phyloP scores from a whole-genome alignment of 2,888 invertebrate species.

The Drosophila aldrichi region DNA sequence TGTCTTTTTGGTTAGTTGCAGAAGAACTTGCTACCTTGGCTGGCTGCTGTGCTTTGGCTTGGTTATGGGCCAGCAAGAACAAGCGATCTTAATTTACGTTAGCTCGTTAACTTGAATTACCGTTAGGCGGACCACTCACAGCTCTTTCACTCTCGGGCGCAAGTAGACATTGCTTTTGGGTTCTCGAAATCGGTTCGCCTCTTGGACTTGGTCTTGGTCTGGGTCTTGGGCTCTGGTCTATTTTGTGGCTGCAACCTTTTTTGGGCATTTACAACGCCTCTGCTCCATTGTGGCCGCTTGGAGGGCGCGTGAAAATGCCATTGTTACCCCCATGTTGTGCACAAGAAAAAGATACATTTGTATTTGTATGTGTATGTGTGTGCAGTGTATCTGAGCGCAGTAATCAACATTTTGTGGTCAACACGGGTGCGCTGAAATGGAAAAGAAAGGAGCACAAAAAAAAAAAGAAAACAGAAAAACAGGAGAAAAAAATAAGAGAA shows the following conservation, averaged over 20 bases:
- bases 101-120: constrained; percentile 79
- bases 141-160: constrained; percentile 61
- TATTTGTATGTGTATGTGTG: constrained; percentile 23
- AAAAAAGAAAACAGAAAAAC: too few species aligned
- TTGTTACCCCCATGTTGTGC: constrained; percentile 50
- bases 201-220: background rate
- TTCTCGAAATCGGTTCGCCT: constrained; percentile 7
- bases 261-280: constrained; percentile 79
- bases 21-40: constrained; percentile 48
- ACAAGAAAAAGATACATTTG: constrained; percentile 20
- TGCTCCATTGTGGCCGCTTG: constrained; percentile 63
- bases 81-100: constrained; percentile 82
- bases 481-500: constrained; percentile 51
- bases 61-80: constrained; percentile 52
- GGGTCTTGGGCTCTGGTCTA: constrained; percentile 33
- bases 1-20: constrained; percentile 33
- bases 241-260: constrained; percentile 68
- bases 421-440: constrained; percentile 45
- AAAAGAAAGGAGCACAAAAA: constrained; percentile 30
- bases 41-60: constrained; percentile 27
- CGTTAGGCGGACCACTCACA: constrained; percentile 58
- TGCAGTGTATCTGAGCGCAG: constrained; percentile 56
- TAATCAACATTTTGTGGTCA: constrained; percentile 81
- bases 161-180: constrained; percentile 34
- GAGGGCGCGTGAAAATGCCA: constrained; percentile 79